phyloP scores from a whole-genome alignment of 2,888 invertebrate genomes.

The Eilema depressum region DNA sequence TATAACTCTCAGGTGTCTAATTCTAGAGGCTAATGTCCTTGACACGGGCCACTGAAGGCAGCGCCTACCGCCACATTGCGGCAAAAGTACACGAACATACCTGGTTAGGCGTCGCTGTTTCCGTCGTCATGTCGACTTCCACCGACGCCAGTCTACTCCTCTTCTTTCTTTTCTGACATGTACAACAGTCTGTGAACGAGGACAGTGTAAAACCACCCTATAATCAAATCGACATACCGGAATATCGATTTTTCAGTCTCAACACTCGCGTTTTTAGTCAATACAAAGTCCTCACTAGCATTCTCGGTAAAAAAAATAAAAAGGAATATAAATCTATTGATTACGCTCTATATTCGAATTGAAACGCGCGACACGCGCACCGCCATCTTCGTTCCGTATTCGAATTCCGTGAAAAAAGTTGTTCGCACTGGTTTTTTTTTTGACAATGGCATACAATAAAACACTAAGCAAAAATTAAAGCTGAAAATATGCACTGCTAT shows the following conservation, averaged over 20 bases:
- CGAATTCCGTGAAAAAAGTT: constrained; percentile 50
- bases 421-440: constrained; percentile 51
- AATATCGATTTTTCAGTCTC: constrained; percentile 76
- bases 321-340: constrained; percentile 46
- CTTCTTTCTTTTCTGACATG: constrained; percentile 79
- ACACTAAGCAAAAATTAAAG: constrained; percentile 70
- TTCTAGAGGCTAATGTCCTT: constrained; percentile 67
- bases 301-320: constrained; percentile 50
- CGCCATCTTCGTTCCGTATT: constrained; percentile 77
- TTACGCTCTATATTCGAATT: constrained; percentile 59
- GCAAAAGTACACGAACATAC: constrained; percentile 65
- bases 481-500: constrained; percentile 46
- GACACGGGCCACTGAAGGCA: constrained; percentile 55
- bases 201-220: constrained; percentile 67
- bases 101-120: constrained; percentile 85
- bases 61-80: constrained; percentile 63
- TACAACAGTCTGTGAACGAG: constrained; percentile 74
- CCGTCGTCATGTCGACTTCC: constrained; percentile 83
- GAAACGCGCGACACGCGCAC: constrained; percentile 61
- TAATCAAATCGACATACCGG: constrained; percentile 59
- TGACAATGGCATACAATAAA: constrained; percentile 48
- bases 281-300: constrained; percentile 68
- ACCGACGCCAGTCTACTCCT: constrained; percentile 74
- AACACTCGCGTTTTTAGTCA: constrained; percentile 54
- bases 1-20: constrained; percentile 61